Evolutionary conservation across 2,888 invertebrate species (phyloP).

Genomic region (Drosophila quinaria): DNA sequence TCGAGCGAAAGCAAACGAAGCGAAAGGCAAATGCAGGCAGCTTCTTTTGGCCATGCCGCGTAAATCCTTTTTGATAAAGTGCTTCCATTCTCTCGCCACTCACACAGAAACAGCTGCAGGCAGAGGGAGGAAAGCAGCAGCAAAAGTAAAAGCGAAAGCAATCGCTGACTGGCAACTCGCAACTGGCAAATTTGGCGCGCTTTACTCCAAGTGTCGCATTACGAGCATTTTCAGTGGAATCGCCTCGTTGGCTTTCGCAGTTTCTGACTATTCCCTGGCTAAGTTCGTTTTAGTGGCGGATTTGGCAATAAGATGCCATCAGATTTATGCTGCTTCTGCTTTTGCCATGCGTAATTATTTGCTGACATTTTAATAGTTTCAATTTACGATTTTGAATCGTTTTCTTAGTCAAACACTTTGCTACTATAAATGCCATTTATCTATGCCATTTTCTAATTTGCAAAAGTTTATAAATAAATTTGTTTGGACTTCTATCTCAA

Average conservation of each 20-base stretch:
- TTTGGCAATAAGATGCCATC: conserved; percentile 66
- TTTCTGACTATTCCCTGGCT: conserved; percentile 46
- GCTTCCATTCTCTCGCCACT: conserved; percentile 60
- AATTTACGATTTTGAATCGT: conserved; percentile 40
- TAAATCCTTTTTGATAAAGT: conserved; percentile 81
- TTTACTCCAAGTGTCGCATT: conserved; percentile 67
- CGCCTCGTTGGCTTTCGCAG: conserved; percentile 58
- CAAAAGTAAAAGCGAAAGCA: conserved; percentile 4
- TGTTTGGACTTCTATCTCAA: not conserved
- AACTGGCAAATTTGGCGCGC: conserved; percentile 40
- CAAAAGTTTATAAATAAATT: not conserved
- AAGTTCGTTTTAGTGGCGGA: conserved; percentile 70
- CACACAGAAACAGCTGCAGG: conserved; percentile 11
- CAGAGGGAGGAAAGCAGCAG: conserved; percentile 18
- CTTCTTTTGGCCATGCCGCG: conserved; percentile 42
- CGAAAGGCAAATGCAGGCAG: conserved; percentile 51
- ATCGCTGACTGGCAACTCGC: conserved; percentile 37
- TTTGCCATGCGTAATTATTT: conserved; percentile 74
- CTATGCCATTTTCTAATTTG: conserved; percentile 3
- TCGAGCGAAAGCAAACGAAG: conserved; percentile 20
- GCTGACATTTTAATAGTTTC: conserved; percentile 78
- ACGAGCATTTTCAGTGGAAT: conserved; percentile 60
- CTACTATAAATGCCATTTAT: conserved; percentile 12
- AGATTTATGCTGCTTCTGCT: conserved; percentile 69
- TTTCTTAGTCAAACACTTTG: not conserved